Percentiles rank a stretch among this genome's conserved stretches.
Evolutionary conservation across 2,797 vertebrate species (phyloP).

Genomic region (Urosaurus nigricauda): DNA sequence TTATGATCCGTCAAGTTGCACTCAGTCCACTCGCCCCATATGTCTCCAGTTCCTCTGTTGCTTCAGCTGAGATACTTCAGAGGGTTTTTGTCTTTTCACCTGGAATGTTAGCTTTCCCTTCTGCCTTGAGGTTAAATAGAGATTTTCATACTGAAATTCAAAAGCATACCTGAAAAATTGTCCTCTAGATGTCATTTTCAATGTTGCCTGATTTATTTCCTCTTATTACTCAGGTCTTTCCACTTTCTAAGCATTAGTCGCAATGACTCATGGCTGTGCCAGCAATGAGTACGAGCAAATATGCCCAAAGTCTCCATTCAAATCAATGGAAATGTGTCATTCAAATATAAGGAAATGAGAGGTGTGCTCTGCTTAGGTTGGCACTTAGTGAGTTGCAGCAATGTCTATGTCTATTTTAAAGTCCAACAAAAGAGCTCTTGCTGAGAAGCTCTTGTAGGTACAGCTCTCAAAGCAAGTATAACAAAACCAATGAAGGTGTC

Average conservation of each 20-base stretch:
- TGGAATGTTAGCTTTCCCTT: neutral
- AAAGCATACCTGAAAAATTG: slow-evolving; percentile 7
- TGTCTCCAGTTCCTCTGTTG: neutral
- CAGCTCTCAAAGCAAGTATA: slow-evolving; percentile 18
- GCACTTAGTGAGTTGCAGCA: slow-evolving; percentile 34
- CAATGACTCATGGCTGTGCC: slow-evolving; percentile 29
- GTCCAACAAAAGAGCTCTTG: slow-evolving; percentile 40
- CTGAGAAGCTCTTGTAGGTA: slow-evolving; percentile 26
- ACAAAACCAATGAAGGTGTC: slow-evolving; percentile 14
- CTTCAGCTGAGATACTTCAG: neutral
- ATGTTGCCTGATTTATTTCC: slow-evolving; percentile 31
- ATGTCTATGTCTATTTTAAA: neutral
- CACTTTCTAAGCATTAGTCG: slow-evolving; percentile 20
- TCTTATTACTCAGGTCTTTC: neutral
- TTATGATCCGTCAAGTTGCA: neutral
- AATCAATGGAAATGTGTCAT: slow-evolving; percentile 66
- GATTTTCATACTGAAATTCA: slow-evolving; percentile 2
- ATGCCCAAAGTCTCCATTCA: slow-evolving; percentile 59
- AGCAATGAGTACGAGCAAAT: slow-evolving; percentile 7
- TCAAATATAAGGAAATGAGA: slow-evolving; percentile 59
- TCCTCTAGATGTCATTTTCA: slow-evolving; percentile 16
- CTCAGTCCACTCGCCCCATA: too few species aligned
- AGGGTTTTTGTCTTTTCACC: slow-evolving; percentile 16
- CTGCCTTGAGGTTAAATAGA: slow-evolving; percentile 1
- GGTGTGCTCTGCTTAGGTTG: slow-evolving; percentile 59